Evolutionary conservation across 1,140 invertebrate species (phyloP), one percentile per base, ranked within the genome.

Genomic region (Drosophila pseudoananassae): DNA sequence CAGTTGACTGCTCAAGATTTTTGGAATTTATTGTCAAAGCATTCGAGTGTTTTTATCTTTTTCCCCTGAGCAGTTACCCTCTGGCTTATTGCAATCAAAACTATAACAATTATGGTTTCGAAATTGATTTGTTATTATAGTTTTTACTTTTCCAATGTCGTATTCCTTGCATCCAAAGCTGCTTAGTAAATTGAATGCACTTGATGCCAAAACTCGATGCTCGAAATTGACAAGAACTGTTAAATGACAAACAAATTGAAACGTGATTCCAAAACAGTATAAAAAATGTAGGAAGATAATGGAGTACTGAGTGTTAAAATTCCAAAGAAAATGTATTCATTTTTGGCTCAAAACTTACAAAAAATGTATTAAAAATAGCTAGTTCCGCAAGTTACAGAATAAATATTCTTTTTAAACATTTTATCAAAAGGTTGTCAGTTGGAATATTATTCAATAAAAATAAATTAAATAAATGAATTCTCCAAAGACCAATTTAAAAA

Each of bases 161-260:
- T 43, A 52, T 3, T 10, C 20, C 9, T 8, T 8, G 9, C 50
- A 49, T 51, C 64, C n/a, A 69, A 70, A 70, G 66, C 64, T 17
- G 64, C 66, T 70, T 70, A 70, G 40, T 50, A 69, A 70, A 70
- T 69, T 69, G 66, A 69, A 70, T 70, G 63, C 66, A 52, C 50
- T 33, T n/a, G 15, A 31, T 33, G 10, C 4, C 7, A 51, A 46
- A 27, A 27, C n/a, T n/a, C n/a, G n/a, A n/a, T 3, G 20, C 25
- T 14, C n/a, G 49, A 25, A 69, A 55, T 68, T 69, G 61, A 69
- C 45, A 68, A 31, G 40, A 54, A 17, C 64, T 53, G 60, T 4
- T 61, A 33, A 7, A 29, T 29, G 5, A 69, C 54, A 54, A 45
- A 64, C 52, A 64, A 52, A 52, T 25, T 31, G 27, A 43, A 46